phyloP scores from a whole-genome alignment of 2,113 vertebrate species.

The Anoplopoma fimbria region DNA sequence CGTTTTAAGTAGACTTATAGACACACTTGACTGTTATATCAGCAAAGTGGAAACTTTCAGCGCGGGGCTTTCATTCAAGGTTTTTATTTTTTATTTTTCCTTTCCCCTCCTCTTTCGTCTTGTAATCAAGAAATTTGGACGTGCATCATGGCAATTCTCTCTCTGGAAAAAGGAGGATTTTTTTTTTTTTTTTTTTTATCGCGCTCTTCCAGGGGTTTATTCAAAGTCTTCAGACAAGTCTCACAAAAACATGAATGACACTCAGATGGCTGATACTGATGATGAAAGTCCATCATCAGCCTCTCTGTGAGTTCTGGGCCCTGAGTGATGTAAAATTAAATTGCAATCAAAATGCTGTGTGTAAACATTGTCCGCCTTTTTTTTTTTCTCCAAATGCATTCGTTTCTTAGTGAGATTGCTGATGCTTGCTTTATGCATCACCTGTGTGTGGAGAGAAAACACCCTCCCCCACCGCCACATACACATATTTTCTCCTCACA shows the following conservation, averaged over 20 bases:
- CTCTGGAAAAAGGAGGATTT: slow-evolving; percentile 59
- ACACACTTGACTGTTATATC: slow-evolving; percentile 86
- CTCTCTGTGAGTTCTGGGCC: slow-evolving; percentile 61
- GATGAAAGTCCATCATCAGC: slow-evolving; percentile 80
- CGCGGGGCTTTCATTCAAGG: slow-evolving; percentile 74
- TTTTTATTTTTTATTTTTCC: slow-evolving; percentile 42
- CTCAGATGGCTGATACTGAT: slow-evolving; percentile 78
- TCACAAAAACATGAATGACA: slow-evolving; percentile 78
- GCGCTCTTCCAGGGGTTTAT: slow-evolving; percentile 81
- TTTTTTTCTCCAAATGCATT: slow-evolving; percentile 49
- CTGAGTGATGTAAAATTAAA: slow-evolving; percentile 76
- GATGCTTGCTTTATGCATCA: slow-evolving; percentile 63
- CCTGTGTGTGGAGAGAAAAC: slow-evolving; percentile 54
- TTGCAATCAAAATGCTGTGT: slow-evolving; percentile 70
- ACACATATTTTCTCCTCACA: slow-evolving; percentile 33
- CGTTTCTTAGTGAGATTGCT: slow-evolving; percentile 50
- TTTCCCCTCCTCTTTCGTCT: slow-evolving; percentile 47
- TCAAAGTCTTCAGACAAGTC: slow-evolving; percentile 81
- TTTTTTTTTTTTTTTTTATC: slow-evolving; percentile 67
- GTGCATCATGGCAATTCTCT: slow-evolving; percentile 78
- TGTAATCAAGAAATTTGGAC: slow-evolving; percentile 86
- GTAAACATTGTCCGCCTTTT: slow-evolving; percentile 66
- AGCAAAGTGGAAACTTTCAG: slow-evolving; percentile 83
- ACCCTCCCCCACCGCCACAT: slow-evolving; percentile 2
- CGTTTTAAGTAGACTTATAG: slow-evolving; percentile 87